A percentile compares a stretch with the other conserved stretches of the same genome.
Evolutionary conservation across 2,113 vertebrate species (phyloP).

Genomic region (Typhlomys cinereus): DNA sequence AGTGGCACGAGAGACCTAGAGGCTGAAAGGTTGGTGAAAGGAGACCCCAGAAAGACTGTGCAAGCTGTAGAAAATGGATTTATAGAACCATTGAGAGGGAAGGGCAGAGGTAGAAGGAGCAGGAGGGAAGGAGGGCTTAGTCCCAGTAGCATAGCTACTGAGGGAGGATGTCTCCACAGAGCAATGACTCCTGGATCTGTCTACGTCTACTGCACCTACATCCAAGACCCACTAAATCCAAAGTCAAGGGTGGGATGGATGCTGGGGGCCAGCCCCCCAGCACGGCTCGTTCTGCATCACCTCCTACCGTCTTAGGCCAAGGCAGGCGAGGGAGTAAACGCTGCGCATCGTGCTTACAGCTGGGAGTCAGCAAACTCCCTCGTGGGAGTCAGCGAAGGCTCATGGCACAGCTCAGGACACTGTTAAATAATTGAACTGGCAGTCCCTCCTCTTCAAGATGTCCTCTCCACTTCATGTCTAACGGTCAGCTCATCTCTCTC

Average conservation of each 20-base stretch:
- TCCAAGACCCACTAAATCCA: too few relatives aligned
- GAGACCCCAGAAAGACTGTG: background rate
- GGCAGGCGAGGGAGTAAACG: fast-evolving
- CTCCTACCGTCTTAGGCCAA: background rate
- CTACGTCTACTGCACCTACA: background rate
- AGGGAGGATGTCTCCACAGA: background rate
- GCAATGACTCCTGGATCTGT: background rate
- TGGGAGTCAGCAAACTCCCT: background rate
- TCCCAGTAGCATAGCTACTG: background rate
- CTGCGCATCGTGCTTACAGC: background rate
- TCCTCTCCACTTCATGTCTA: background rate
- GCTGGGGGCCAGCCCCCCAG: background rate
- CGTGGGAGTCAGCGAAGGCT: background rate
- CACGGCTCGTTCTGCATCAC: background rate
- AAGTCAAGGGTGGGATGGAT: background rate
- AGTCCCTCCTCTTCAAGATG: background rate
- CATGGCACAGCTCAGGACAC: background rate
- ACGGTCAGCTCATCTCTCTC: conserved; percentile 5
- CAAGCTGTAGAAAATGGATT: background rate
- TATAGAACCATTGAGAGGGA: background rate
- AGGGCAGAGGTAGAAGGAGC: background rate
- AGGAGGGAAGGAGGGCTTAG: background rate
- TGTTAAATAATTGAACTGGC: background rate
- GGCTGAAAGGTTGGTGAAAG: background rate
- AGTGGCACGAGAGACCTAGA: background rate